Conservation (phyloP, 2,888 invertebrate species). For the Campoletis raptor region DNA sequence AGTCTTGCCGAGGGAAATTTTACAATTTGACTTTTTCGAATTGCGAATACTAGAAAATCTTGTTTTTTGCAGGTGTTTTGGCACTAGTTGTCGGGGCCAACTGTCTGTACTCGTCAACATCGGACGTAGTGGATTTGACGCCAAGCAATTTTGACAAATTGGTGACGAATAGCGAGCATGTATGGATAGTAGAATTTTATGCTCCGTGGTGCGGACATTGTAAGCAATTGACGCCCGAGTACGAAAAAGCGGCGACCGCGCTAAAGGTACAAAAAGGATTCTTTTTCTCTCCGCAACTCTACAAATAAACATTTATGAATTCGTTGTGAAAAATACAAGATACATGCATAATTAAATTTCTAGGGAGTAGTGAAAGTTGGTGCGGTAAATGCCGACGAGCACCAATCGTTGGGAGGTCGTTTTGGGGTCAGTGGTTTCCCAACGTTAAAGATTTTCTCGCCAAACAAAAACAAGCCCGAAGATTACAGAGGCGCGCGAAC, state of each 20-base stretch:
- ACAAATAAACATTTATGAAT: no score
- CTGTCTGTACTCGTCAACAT: constrained; percentile 89
- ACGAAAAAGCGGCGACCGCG: constrained; percentile 96
- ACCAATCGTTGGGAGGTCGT: constrained; percentile 92
- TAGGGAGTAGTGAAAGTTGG: constrained; percentile 97
- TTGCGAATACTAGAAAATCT: neutral
- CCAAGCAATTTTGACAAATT: constrained; percentile 94
- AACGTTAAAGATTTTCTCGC: constrained; percentile 97
- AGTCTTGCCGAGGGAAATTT: no score
- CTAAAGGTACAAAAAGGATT: constrained; percentile 90
- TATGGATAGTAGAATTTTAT: constrained; percentile 98
- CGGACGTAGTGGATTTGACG: constrained; percentile 94
- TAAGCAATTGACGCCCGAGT: constrained; percentile 95
- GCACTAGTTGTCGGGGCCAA: constrained; percentile 80
- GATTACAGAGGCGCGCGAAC: constrained; percentile 95
- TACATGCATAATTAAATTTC: constrained; percentile 50
- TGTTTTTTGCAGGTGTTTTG: constrained; percentile 72
- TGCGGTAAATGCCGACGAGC: constrained; percentile 96
- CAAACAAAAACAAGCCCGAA: constrained; percentile 92
- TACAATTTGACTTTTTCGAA: neutral
- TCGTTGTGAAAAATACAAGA: no score
- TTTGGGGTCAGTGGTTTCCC: constrained; percentile 97
- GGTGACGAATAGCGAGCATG: constrained; percentile 92
- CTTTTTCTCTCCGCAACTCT: neutral
- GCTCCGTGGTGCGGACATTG: constrained; percentile 99